Conservation (phyloP, 2,888 invertebrate species). For the Latrodectus hesperus region DNA sequence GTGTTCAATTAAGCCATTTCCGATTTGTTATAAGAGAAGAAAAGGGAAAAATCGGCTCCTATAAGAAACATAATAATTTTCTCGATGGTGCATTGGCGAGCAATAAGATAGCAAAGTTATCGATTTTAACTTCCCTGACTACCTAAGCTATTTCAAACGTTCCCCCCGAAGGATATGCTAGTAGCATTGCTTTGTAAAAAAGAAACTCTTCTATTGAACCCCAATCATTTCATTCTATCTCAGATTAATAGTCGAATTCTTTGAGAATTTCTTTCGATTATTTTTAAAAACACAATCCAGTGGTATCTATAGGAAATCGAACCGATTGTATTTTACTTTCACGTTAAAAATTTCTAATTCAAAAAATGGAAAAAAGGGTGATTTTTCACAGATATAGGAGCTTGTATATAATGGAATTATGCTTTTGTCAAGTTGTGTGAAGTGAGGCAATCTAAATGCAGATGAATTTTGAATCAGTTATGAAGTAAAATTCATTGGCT, state of each 20-base stretch:
- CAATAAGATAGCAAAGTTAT: conserved; percentile 48
- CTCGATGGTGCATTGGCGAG: conserved; percentile 25
- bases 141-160: conserved; percentile 41
- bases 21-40: background rate
- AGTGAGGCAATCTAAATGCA: no score
- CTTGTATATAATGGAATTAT: no score
- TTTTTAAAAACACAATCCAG: background rate
- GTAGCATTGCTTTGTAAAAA: conserved; percentile 29
- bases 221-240: conserved; percentile 14
- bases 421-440: no score
- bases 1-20: background rate
- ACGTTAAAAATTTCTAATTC: no score
- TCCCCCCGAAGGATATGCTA: background rate
- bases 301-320: no score
- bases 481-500: no score
- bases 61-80: conserved; percentile 28
- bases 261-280: conserved; percentile 34
- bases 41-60: background rate
- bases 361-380: no score
- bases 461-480: no score
- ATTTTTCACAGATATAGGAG: no score
- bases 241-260: conserved; percentile 55
- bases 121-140: conserved; percentile 28
- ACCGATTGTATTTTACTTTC: no score
- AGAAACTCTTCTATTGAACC: conserved; percentile 35